Evolutionary conservation across 2,113 vertebrate species (phyloP).

Genomic region (Rana temporaria): DNA sequence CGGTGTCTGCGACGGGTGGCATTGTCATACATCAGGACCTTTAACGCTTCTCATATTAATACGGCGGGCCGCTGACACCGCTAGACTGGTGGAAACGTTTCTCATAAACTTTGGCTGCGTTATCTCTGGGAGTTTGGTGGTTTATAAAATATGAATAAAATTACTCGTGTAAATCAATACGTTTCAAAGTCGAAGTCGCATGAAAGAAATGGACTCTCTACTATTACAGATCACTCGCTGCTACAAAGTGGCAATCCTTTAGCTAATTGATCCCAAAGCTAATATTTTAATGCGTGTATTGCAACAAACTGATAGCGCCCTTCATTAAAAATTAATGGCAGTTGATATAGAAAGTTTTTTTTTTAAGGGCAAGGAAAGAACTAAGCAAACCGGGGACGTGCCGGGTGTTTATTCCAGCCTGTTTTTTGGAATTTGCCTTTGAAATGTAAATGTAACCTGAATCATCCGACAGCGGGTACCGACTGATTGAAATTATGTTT

Average conservation of each 20-base stretch:
- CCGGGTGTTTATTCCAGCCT: not conserved
- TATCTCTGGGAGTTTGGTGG: slow-evolving; percentile 9
- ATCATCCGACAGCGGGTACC: not conserved
- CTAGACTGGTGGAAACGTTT: slow-evolving; percentile 27
- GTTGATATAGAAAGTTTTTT: slow-evolving; percentile 21
- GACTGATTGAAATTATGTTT: not conserved
- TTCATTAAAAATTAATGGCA: slow-evolving; percentile 40
- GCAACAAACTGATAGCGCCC: not conserved
- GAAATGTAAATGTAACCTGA: not conserved
- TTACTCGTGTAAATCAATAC: slow-evolving; percentile 49
- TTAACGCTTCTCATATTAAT: slow-evolving; percentile 43
- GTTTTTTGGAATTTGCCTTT: not conserved
- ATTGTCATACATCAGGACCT: slow-evolving; percentile 24
- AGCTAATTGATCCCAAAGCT: slow-evolving; percentile 54
- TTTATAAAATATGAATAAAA: slow-evolving; percentile 56
- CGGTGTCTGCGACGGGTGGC: slow-evolving; percentile 4
- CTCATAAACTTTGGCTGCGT: slow-evolving; percentile 17
- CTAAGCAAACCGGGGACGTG: not conserved
- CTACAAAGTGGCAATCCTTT: slow-evolving; percentile 50
- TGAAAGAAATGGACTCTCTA: slow-evolving; percentile 43
- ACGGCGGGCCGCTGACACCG: slow-evolving; percentile 5
- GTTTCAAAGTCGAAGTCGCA: slow-evolving; percentile 1
- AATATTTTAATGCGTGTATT: slow-evolving; percentile 42
- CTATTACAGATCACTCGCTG: slow-evolving; percentile 51
- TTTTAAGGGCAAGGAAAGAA: slow-evolving; percentile 16